A percentile compares a stretch with the other conserved stretches of the same genome.
Conservation (phyloP, 2,113 vertebrate species). For the Mionectes macconnelli region DNA sequence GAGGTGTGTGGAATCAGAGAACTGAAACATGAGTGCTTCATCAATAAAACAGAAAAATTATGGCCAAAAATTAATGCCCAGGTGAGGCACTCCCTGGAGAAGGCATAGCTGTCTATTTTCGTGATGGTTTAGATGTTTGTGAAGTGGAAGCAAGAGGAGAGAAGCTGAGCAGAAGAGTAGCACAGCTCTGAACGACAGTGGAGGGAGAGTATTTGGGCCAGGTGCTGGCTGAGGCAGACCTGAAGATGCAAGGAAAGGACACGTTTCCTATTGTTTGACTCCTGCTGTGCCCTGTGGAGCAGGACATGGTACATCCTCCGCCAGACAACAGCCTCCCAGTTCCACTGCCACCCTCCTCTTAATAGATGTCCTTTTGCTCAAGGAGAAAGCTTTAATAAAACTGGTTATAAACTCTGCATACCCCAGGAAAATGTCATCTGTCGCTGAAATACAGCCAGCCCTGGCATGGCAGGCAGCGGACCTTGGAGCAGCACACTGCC, state of each 20-base stretch:
- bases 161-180: not conserved
- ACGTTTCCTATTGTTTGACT: not conserved
- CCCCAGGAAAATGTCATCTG: conserved; percentile 22
- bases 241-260: not conserved
- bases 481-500: not conserved
- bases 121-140: not conserved
- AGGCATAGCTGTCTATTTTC: not conserved
- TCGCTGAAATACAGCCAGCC: not conserved
- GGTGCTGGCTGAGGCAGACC: not conserved
- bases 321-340: not conserved
- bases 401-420: not conserved
- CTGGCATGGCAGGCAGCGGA: not conserved
- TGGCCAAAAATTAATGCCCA: not conserved
- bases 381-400: conserved; percentile 20
- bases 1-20: not conserved
- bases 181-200: not conserved
- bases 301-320: not conserved
- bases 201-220: not conserved
- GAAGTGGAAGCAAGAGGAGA: not conserved
- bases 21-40: not conserved
- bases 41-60: not conserved
- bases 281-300: not conserved
- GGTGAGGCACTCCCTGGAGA: not conserved
- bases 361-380: not conserved
- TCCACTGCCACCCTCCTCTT: not conserved